Conservation (phyloP, 2,113 vertebrate species). For the Brachypteracias leptosomus region DNA sequence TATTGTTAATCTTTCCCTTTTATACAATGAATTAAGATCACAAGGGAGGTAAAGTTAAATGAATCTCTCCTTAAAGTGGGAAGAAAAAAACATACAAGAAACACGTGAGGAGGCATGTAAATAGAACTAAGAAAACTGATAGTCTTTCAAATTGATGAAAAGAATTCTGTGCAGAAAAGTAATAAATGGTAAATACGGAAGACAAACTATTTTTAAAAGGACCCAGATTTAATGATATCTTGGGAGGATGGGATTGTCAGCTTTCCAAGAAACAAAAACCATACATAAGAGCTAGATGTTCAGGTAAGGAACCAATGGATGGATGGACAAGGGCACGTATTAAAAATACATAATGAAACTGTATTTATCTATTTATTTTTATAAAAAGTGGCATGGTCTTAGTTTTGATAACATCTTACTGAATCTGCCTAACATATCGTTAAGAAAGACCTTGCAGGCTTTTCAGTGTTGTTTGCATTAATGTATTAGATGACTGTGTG, state of each 20-base stretch:
- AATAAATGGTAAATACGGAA: not conserved
- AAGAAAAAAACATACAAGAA: not conserved
- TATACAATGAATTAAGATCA: not conserved
- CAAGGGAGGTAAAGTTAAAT: not conserved
- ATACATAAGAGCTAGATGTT: not conserved
- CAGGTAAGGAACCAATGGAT: not conserved
- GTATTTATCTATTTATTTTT: not conserved
- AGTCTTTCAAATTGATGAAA: not conserved
- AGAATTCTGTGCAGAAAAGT: not conserved
- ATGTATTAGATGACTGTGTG: not conserved
- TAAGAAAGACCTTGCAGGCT: not conserved
- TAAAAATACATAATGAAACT: not conserved
- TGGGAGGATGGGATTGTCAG: not conserved
- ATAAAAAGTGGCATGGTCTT: not conserved
- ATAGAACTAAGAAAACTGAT: not conserved
- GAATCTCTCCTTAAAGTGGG: not conserved
- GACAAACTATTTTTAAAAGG: not conserved
- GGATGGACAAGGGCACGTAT: not conserved
- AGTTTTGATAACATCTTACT: not conserved
- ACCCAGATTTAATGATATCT: not conserved
- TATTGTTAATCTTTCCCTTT: not conserved
- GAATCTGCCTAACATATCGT: not conserved
- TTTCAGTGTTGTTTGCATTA: not conserved
- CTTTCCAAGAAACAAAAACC: not conserved
- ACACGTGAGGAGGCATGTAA: not conserved